phyloP scores from a whole-genome alignment of 2,888 invertebrate species.

The Leptopterna dolabrata region DNA sequence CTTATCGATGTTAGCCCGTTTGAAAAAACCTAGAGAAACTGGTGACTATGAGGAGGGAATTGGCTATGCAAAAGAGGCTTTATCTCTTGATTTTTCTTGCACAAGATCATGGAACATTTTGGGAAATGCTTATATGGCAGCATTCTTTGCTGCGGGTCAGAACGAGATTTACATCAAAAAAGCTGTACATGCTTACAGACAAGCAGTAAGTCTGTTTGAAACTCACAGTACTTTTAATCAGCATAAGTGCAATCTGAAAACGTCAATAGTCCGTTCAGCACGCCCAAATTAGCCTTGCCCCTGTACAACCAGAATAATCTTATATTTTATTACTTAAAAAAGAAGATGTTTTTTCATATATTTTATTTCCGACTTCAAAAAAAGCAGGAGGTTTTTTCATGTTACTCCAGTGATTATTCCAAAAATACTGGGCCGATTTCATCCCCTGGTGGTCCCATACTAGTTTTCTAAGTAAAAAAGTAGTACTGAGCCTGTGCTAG shows the following conservation, averaged over 20 bases:
- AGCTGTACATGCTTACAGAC: conserved; percentile 83
- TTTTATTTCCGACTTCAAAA: no score
- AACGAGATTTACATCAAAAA: neutral
- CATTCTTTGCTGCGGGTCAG: conserved; percentile 79
- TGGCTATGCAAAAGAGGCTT: conserved; percentile 83
- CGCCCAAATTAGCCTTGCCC: neutral
- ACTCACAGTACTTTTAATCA: conserved; percentile 21
- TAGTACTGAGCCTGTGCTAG: no score
- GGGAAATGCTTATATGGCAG: conserved; percentile 86
- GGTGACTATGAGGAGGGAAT: conserved; percentile 78
- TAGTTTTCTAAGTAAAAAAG: no score
- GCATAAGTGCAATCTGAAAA: neutral
- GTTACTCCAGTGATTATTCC: no score
- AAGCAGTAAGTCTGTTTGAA: conserved; percentile 74
- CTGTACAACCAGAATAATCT: neutral
- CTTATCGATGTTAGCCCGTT: conserved; percentile 83
- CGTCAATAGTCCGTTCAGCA: neutral
- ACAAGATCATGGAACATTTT: conserved; percentile 86
- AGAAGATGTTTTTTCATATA: no score
- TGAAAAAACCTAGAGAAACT: conserved; percentile 71
- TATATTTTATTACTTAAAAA: neutral
- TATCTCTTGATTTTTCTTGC: conserved; percentile 80
- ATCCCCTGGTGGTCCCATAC: no score
- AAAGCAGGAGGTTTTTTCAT: neutral
- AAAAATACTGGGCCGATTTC: no score